phyloP scores from a whole-genome alignment of 1,140 invertebrate genomes.

The Paraescarpia echinospica region DNA sequence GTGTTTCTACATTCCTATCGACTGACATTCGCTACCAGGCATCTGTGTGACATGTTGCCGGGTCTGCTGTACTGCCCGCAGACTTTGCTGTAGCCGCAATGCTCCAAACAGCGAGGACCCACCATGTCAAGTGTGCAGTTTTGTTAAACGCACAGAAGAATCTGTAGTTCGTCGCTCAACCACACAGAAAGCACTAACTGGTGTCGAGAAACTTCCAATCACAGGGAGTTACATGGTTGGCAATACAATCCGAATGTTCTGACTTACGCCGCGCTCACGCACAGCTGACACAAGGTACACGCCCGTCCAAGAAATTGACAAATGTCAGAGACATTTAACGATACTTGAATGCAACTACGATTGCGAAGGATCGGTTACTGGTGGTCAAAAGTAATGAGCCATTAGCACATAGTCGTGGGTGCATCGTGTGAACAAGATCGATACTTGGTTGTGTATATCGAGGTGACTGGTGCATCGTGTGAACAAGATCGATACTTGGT shows the following conservation, averaged over 20 bases:
- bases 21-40: not conserved
- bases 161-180: not conserved
- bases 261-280: not conserved
- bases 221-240: not conserved
- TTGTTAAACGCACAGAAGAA: conserved; percentile 12
- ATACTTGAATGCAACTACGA: not conserved
- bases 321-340: not conserved
- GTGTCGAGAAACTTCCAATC: not conserved
- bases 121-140: conserved; percentile 5
- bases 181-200: not conserved
- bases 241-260: not conserved
- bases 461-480: too few species aligned
- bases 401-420: not conserved
- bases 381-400: conserved; percentile 7
- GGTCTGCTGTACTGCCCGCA: not conserved
- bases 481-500: too few species aligned
- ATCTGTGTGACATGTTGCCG: too few species aligned
- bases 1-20: not conserved
- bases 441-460: too few species aligned
- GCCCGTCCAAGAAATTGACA: conserved; percentile 11
- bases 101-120: not conserved
- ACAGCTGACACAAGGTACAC: conserved; percentile 9
- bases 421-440: too few species aligned
- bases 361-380: conserved; percentile 10
- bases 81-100: conserved; percentile 9